Conservation (phyloP, 2,888 invertebrate species). For the Latrodectus hesperus region DNA sequence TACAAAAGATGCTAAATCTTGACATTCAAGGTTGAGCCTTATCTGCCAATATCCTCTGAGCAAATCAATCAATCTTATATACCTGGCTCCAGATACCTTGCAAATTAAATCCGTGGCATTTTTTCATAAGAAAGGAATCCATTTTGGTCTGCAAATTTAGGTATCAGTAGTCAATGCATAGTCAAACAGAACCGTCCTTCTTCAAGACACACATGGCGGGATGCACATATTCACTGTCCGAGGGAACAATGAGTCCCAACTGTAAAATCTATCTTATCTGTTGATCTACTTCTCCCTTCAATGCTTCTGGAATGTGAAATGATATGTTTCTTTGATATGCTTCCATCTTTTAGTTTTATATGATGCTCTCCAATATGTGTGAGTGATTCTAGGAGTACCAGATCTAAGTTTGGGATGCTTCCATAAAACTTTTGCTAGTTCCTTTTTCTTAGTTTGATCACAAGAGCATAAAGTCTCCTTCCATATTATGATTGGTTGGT, state of each 20-base stretch:
- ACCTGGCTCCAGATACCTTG: background rate
- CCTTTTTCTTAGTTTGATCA: background rate
- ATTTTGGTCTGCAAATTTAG: background rate
- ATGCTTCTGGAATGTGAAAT: background rate
- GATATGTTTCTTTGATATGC: background rate
- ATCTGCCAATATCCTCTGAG: constrained; percentile 8
- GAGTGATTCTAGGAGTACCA: background rate
- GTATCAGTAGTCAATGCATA: background rate
- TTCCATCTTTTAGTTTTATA: background rate
- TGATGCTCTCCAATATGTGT: constrained; percentile 1
- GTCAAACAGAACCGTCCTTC: background rate
- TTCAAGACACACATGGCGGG: background rate
- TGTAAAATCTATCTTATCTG: background rate
- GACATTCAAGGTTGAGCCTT: background rate
- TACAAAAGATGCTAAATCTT: background rate
- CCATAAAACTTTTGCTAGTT: background rate
- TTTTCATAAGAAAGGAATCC: constrained; percentile 1
- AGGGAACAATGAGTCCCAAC: background rate
- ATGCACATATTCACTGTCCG: constrained; percentile 9
- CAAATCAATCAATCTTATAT: background rate
- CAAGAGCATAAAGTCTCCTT: background rate
- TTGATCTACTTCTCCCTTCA: background rate
- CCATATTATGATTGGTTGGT: too few relatives aligned
- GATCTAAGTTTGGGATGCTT: background rate
- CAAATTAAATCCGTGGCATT: background rate